Percentiles rank a stretch among this genome's conserved stretches.
Conservation (phyloP, 2,888 invertebrate species). For the Cheilosia vernalis region DNA sequence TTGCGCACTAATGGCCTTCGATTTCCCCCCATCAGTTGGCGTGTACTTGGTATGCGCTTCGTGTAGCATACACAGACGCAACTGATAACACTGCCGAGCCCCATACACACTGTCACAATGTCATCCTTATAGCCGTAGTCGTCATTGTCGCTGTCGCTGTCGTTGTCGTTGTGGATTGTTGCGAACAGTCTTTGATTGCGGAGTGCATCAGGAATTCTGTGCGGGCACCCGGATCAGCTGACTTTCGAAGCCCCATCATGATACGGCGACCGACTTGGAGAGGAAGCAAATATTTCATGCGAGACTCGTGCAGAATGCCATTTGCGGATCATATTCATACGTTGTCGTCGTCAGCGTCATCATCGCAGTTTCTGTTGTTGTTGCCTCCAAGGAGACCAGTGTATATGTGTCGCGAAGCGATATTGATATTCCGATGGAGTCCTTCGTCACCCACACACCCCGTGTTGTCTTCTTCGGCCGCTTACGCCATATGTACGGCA, state of each 20-base stretch:
- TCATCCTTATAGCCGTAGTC: constrained; percentile 33
- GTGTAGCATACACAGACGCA: constrained; percentile 44
- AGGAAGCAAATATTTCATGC: constrained; percentile 70
- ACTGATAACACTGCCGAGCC: constrained; percentile 59
- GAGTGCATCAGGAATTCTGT: constrained; percentile 73
- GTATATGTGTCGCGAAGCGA: constrained; percentile 60
- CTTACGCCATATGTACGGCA: constrained; percentile 16
- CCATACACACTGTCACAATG: constrained; percentile 27
- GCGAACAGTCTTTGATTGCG: constrained; percentile 66
- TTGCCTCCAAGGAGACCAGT: constrained; percentile 10
- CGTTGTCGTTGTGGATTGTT: not conserved
- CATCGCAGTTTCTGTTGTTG: constrained; percentile 8
- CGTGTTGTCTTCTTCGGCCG: constrained; percentile 8
- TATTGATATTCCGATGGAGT: constrained; percentile 69
- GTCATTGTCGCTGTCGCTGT: constrained; percentile 1
- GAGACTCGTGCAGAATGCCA: constrained; percentile 74
- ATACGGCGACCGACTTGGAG: constrained; percentile 58
- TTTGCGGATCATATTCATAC: constrained; percentile 76
- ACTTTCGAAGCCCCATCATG: constrained; percentile 43
- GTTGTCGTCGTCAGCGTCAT: constrained; percentile 63
- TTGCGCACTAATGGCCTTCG: constrained; percentile 43
- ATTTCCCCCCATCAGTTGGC: constrained; percentile 41
- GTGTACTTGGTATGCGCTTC: constrained; percentile 68
- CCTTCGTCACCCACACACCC: constrained; percentile 41
- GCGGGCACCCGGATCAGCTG: constrained; percentile 74